phyloP scores from a whole-genome alignment of 2,113 vertebrate species.

The Physeter macrocephalus region DNA sequence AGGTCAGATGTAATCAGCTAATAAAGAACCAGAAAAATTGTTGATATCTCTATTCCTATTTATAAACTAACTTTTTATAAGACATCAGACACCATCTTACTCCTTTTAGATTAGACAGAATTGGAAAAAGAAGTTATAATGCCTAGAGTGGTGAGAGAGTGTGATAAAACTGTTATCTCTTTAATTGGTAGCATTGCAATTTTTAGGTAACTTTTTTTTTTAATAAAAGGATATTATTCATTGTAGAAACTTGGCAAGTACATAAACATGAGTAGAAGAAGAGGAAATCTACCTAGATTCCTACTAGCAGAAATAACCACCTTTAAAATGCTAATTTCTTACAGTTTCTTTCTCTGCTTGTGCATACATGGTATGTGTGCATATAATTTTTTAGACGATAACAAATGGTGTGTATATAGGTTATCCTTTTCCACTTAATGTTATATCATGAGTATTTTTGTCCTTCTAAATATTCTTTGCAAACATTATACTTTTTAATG shows the following conservation, averaged over 20 bases:
- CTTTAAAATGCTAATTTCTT: background rate
- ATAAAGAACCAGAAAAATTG: background rate
- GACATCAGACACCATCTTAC: background rate
- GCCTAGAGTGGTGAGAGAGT: background rate
- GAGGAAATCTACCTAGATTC: background rate
- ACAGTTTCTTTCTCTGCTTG: background rate
- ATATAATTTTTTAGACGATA: slow-evolving; percentile 1
- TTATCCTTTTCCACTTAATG: background rate
- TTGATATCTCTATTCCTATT: background rate
- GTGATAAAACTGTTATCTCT: background rate
- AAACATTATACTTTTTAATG: background rate
- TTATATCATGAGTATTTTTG: background rate
- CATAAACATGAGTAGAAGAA: background rate
- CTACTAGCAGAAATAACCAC: background rate
- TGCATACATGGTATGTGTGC: background rate
- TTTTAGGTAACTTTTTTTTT: background rate
- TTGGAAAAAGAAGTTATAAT: background rate
- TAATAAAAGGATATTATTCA: background rate
- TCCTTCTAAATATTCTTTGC: background rate
- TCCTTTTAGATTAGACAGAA: background rate
- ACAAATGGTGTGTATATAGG: background rate
- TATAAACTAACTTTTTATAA: background rate
- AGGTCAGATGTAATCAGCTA: background rate
- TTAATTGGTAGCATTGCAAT: background rate
- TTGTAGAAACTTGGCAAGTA: slow-evolving; percentile 34